A percentile compares a stretch with the other conserved stretches of the same genome.
Conservation (phyloP, 2,888 invertebrate species). For the Rhagonycha lutea region DNA sequence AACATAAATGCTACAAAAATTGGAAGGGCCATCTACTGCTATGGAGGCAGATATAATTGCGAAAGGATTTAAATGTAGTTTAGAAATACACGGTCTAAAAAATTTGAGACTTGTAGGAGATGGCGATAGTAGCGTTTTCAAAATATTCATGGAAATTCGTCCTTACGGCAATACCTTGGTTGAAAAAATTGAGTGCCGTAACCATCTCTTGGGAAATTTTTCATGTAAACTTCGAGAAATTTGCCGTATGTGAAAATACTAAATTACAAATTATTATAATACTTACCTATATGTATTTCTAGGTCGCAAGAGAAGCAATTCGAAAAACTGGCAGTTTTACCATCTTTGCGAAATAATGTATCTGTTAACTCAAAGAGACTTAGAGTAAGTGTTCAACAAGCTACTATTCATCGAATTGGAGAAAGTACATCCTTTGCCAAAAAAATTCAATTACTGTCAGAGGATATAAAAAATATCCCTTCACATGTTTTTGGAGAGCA, state of each 20-base stretch:
- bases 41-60: not conserved
- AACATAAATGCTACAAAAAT: not conserved
- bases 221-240: not conserved
- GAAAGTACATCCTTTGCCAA: no score
- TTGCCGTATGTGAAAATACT: not conserved
- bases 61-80: not conserved
- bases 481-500: slow-evolving; percentile 13
- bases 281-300: no score
- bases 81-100: not conserved
- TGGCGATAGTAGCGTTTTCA: not conserved
- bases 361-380: not conserved
- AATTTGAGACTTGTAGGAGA: not conserved
- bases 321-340: not conserved
- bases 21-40: not conserved
- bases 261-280: no score
- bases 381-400: not conserved
- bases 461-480: no score
- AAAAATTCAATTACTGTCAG: no score
- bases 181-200: not conserved
- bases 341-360: not conserved
- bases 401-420: not conserved
- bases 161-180: not conserved
- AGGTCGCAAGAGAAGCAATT: not conserved
- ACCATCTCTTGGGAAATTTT: not conserved
- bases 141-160: not conserved